A percentile compares a stretch with the other conserved stretches of the same genome.
phyloP scores from a whole-genome alignment of 2,797 vertebrate genomes.

The Epinephelus malabaricus region DNA sequence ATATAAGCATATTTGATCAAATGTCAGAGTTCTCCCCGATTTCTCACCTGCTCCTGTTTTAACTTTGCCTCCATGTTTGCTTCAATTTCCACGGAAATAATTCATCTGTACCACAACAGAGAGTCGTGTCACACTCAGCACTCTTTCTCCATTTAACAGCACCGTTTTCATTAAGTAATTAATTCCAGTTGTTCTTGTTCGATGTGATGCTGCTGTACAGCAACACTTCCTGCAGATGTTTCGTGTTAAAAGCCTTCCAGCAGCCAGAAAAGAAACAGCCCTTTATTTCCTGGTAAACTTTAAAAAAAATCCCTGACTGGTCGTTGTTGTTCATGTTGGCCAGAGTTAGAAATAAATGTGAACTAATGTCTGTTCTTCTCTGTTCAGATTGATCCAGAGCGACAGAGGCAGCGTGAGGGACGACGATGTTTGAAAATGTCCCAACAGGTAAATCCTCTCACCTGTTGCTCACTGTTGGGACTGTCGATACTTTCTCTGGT shows the following conservation, averaged over 20 bases:
- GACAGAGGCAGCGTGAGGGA: neutral
- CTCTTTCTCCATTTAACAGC: neutral
- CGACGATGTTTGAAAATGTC: conserved; percentile 85
- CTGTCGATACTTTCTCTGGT: neutral
- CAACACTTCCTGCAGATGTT: conserved; percentile 14
- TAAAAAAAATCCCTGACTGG: neutral
- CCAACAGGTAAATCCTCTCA: conserved; percentile 76
- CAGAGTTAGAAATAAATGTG: neutral
- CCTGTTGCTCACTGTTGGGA: neutral
- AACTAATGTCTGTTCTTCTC: neutral
- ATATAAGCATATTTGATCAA: no score
- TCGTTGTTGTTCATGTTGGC: neutral
- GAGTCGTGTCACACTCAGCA: no score
- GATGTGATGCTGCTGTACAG: neutral
- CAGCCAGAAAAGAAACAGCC: neutral
- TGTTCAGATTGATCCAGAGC: conserved; percentile 42
- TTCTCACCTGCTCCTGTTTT: no score
- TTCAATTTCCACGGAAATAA: no score
- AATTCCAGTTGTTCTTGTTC: conserved; percentile 2
- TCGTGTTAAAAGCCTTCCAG: neutral
- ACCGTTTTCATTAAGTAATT: no score
- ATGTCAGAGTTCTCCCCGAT: no score
- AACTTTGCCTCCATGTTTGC: no score
- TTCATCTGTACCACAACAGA: no score
- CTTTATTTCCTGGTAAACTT: neutral